Percentiles rank a stretch among this genome's conserved stretches.
Conservation (phyloP, 2,113 vertebrate species). For the Carassius auratus region DNA sequence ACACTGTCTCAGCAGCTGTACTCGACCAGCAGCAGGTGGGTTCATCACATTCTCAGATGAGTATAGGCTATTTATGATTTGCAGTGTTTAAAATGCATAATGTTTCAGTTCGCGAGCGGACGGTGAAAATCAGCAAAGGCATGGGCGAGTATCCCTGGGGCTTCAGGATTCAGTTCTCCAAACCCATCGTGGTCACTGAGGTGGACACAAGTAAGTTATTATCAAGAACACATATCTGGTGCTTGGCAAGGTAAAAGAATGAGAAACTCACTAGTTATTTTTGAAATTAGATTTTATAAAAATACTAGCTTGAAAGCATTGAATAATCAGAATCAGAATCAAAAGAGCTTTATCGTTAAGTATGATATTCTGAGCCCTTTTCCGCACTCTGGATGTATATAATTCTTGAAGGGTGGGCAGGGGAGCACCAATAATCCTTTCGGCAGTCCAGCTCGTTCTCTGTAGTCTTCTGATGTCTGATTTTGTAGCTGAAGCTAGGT, state of each 20-base stretch:
- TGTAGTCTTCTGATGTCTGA: too few species aligned
- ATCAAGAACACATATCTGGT: background rate
- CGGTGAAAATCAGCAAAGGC: constrained; percentile 84
- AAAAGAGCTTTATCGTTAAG: too few species aligned
- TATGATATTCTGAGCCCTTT: too few species aligned
- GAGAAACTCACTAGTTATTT: background rate
- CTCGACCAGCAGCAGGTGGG: constrained; percentile 81
- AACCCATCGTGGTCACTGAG: constrained; percentile 91
- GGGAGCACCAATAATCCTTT: too few species aligned
- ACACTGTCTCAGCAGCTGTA: constrained; percentile 77
- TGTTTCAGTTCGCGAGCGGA: constrained; percentile 85
- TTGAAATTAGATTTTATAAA: background rate
- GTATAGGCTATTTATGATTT: background rate
- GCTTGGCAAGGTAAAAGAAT: background rate
- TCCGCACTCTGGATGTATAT: too few species aligned
- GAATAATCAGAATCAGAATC: too few species aligned
- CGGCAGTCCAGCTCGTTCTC: too few species aligned
- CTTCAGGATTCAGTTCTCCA: constrained; percentile 91
- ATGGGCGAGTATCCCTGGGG: constrained; percentile 89
- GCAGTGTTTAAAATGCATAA: background rate
- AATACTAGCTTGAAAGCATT: background rate
- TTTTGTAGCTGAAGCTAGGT: too few species aligned
- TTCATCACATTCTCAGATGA: background rate
- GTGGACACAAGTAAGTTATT: constrained; percentile 89
- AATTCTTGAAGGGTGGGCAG: too few species aligned